phyloP scores from a whole-genome alignment of 2,113 vertebrate genomes.

The Sclerurus mexicanus region DNA sequence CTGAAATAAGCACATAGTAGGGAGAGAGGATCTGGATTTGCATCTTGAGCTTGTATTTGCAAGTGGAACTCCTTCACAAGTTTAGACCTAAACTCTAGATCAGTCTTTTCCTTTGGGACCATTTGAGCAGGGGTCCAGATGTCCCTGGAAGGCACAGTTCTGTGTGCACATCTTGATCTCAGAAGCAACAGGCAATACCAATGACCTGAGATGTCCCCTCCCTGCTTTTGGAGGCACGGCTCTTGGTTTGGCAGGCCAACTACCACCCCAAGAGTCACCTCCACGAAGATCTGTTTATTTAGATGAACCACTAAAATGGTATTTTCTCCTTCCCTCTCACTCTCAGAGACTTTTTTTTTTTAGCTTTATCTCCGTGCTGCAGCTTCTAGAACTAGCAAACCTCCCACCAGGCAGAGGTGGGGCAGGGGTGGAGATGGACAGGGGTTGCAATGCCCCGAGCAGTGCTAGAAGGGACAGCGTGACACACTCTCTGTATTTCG shows the following conservation, averaged over 20 bases:
- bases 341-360: background rate
- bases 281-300: background rate
- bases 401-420: background rate
- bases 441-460: background rate
- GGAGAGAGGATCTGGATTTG: background rate
- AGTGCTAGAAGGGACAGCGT: background rate
- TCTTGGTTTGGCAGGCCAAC: background rate
- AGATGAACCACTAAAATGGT: background rate
- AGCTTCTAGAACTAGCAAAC: background rate
- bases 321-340: background rate
- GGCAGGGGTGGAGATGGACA: background rate
- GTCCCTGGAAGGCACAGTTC: background rate
- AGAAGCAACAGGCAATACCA: background rate
- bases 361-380: background rate
- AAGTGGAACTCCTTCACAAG: background rate
- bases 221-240: background rate
- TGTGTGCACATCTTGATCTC: background rate
- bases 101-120: background rate
- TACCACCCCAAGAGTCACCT: background rate
- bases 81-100: background rate
- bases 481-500: background rate
- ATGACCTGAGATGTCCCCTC: background rate
- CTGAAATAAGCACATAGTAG: background rate
- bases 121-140: background rate
- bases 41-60: background rate